Evolutionary conservation across 2,888 invertebrate species (phyloP), one percentile per base, ranked within the genome.

Genomic region (Caenorhabditis sp.): DNA sequence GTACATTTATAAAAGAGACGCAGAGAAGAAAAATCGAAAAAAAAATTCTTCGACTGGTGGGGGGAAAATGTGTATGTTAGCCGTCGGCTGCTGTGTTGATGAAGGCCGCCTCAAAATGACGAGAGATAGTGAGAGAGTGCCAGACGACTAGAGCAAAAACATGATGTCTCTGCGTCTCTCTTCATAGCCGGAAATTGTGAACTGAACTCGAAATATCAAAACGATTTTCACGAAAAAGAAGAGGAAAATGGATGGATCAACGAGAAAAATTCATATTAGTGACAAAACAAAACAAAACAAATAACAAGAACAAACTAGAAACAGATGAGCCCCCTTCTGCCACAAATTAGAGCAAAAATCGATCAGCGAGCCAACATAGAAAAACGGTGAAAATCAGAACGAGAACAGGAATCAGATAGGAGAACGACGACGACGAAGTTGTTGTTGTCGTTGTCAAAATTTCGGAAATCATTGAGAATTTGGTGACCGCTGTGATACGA

Each of bases 401-500:
- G 1, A 26, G 8, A 55, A 26, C 17, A 14, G 26, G 26, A 12
- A 55, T 3, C 2, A 55, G 1, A 55, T 19, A 17, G 19, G 36
- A 4, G 36, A 36, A 31, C 1, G n/a, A 27, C 1, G 31, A 27
- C 6, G 31, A 17, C n/a, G 17, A 55, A 55, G 4, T 14, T 58
- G n/a, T 1, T 19, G 19, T 19, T 31, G 5, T 31, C 10, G 31
- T 19, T 31, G 19, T 36, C 19, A 36, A 36, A n/a, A 36, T 24
- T 24, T 59, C 49, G n/a, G 75, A 67, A 72, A 78, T 79, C 86
- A 86, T 87, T 73, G 83, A 79, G 77, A 86, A 86, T 62, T 86
- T 86, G 59, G 84, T 78, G 31, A 82, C 78, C 58, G 73, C 26
- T 43, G 78, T 82, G 51, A 86, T 74, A 8, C 77, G 69, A 2